Evolutionary conservation across 2,113 vertebrate genomes (phyloP).

Genomic region (Colaptes auratus): DNA sequence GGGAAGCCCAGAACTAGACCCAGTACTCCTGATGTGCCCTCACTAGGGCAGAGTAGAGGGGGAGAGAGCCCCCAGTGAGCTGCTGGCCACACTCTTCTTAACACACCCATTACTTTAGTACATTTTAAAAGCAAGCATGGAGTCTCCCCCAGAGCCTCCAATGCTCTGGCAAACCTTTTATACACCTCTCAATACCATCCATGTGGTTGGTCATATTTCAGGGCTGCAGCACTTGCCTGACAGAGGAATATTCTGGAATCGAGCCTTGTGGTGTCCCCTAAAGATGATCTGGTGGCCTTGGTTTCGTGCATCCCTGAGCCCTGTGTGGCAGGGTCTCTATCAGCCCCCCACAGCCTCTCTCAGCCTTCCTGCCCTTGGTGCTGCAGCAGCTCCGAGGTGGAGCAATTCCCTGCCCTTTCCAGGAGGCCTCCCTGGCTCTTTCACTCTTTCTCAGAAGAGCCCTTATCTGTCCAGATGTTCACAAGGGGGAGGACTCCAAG

Average conservation of each 20-base stretch:
- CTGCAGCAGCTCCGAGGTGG: background rate
- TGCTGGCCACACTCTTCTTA: too few species aligned
- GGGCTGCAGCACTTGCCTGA: background rate
- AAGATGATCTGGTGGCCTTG: background rate
- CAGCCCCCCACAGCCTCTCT: background rate
- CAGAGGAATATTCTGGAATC: background rate
- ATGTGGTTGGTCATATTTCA: background rate
- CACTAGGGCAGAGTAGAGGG: too few species aligned
- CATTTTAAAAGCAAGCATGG: background rate
- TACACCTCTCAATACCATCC: background rate
- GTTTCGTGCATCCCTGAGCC: background rate
- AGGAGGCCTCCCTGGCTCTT: background rate
- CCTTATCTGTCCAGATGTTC: slow-evolving; percentile 61
- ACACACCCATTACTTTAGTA: background rate
- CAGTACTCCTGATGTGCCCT: too few species aligned
- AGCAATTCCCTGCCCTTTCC: background rate
- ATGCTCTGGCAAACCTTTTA: background rate
- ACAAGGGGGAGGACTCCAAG: slow-evolving; percentile 37
- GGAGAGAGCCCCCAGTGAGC: too few species aligned
- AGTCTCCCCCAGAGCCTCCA: background rate
- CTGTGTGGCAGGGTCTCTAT: accelerated
- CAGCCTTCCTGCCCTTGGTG: background rate
- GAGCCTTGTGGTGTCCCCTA: background rate
- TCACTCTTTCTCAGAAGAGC: background rate
- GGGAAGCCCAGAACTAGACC: too few species aligned